Evolutionary conservation across 2,113 vertebrate species (phyloP).

Genomic region (Alosa alosa): DNA sequence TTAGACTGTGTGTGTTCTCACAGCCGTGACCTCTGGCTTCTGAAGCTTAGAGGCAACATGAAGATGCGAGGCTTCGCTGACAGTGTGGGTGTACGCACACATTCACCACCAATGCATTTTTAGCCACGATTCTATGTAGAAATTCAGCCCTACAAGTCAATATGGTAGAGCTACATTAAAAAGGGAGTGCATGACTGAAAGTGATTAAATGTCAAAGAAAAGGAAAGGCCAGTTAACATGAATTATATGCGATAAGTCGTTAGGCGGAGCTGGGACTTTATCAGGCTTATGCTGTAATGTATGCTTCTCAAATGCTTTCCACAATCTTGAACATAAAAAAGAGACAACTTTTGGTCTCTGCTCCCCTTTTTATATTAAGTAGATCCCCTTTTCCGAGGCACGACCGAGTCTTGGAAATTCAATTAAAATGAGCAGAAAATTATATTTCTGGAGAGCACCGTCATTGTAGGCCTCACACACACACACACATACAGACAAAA

Average conservation of each 20-base stretch:
- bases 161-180: not conserved
- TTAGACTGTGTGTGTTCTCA: constrained; percentile 12
- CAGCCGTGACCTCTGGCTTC: not conserved
- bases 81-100: not conserved
- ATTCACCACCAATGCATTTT: not conserved
- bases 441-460: not conserved
- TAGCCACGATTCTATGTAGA: not conserved
- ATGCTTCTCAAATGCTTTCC: not conserved
- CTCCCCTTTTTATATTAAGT: not conserved
- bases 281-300: not conserved
- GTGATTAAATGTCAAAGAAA: not conserved
- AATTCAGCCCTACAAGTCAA: not conserved
- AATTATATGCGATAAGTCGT: not conserved
- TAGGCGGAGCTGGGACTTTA: not conserved
- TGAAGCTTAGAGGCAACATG: not conserved
- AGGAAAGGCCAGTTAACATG: not conserved
- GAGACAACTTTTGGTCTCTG: not conserved
- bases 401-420: not conserved
- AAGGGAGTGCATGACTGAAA: not conserved
- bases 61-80: not conserved
- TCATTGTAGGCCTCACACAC: not conserved
- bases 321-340: not conserved
- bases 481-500: not conserved
- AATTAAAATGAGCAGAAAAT: not conserved
- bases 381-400: not conserved